phyloP scores from a whole-genome alignment of 2,888 invertebrate genomes.

The Himalopsyche tibetana region DNA sequence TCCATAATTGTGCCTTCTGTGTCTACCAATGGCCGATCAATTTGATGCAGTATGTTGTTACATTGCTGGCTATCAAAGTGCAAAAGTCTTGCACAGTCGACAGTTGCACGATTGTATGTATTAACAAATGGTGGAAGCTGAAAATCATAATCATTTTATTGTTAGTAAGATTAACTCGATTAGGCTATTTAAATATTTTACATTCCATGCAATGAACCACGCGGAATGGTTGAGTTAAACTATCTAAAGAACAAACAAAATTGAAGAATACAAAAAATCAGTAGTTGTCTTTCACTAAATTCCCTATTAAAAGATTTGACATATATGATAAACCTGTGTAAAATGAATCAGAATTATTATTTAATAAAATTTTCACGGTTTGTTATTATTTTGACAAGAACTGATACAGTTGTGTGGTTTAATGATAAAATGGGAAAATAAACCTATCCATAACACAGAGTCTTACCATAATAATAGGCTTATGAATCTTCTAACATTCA shows the following conservation, averaged over 20 bases:
- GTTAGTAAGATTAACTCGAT: not conserved
- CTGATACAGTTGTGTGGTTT: too few species aligned
- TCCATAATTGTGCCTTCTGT: slow-evolving; percentile 75
- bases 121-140: slow-evolving; percentile 77
- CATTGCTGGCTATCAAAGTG: slow-evolving; percentile 81
- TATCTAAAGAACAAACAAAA: slow-evolving; percentile 41
- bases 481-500: too few species aligned
- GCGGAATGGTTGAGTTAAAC: not conserved
- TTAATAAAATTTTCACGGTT: too few species aligned
- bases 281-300: too few species aligned
- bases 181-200: not conserved
- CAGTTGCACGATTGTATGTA: slow-evolving; percentile 79
- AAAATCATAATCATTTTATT: slow-evolving; percentile 65
- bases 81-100: slow-evolving; percentile 81
- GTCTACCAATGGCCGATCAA: slow-evolving; percentile 78
- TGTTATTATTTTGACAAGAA: too few species aligned
- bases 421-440: too few species aligned
- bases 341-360: too few species aligned
- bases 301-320: too few species aligned
- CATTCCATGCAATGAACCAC: not conserved
- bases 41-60: slow-evolving; percentile 81
- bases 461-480: too few species aligned
- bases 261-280: not conserved
- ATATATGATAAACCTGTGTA: too few species aligned
- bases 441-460: too few species aligned